A percentile compares a stretch with the other conserved stretches of the same genome.
Evolutionary conservation across 2,113 vertebrate species (phyloP).

Genomic region (Cricetomys ansorgei): DNA sequence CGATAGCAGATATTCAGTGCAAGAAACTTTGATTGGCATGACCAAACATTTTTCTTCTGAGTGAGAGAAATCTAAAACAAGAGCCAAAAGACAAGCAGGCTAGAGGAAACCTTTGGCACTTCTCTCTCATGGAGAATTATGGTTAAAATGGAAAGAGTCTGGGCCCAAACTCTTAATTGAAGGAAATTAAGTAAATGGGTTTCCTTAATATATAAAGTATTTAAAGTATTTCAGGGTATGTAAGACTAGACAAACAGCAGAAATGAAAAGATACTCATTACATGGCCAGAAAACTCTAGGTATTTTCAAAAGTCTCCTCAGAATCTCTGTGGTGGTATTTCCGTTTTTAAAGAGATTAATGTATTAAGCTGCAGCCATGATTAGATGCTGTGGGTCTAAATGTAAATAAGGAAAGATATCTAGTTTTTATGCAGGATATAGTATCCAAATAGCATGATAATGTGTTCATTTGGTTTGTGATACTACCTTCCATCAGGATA

Average conservation of each 20-base stretch:
- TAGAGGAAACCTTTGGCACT: not conserved
- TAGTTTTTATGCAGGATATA: not conserved
- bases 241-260: not conserved
- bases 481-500: not conserved
- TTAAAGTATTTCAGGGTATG: constrained; percentile 14
- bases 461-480: not conserved
- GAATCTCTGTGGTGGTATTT: not conserved
- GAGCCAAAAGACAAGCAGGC: not conserved
- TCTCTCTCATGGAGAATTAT: not conserved
- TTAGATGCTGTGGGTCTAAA: not conserved
- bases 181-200: constrained; percentile 14
- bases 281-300: not conserved
- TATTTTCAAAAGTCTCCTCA: not conserved
- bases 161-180: constrained; percentile 4
- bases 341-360: constrained; percentile 9
- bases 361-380: not conserved
- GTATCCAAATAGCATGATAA: not conserved
- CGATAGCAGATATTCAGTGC: not conserved
- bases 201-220: constrained; percentile 37
- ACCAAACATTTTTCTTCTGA: not conserved
- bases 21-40: not conserved
- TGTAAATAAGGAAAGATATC: not conserved
- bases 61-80: not conserved
- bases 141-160: not conserved
- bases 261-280: not conserved